These are phyloP conservation scores for Lomographa bimaculata DNA, from an alignment of 2,888 invertebrate genomes.

Conservation along the genomic window DNA sequence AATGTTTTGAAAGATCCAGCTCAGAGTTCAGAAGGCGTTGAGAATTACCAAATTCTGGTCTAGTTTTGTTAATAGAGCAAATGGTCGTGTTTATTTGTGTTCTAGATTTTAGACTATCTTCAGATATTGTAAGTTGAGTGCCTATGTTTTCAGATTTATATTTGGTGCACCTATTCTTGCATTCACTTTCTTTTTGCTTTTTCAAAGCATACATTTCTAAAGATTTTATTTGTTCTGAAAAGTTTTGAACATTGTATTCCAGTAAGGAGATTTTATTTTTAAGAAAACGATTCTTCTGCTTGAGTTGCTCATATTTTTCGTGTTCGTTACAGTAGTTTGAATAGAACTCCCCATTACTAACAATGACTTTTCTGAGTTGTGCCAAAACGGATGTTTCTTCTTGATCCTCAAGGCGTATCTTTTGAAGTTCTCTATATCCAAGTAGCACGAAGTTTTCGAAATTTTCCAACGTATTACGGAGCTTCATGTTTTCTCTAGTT, in stretches of 20 bases:
- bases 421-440: slow-evolving; percentile 52
- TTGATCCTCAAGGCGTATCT: slow-evolving; percentile 38
- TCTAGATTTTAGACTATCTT: too few species aligned
- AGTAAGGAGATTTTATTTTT: slow-evolving; percentile 52
- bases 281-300: slow-evolving; percentile 55
- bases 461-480: slow-evolving; percentile 44
- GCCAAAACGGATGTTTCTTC: slow-evolving; percentile 39
- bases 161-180: slow-evolving; percentile 11
- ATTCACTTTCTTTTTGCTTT: slow-evolving; percentile 36
- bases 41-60: not conserved
- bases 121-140: too few species aligned
- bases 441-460: slow-evolving; percentile 48
- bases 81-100: too few species aligned
- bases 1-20: slow-evolving; percentile 48
- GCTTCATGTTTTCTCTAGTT: slow-evolving; percentile 39
- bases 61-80: too few species aligned
- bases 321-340: slow-evolving; percentile 50
- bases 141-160: slow-evolving; percentile 3
- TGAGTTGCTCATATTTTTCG: slow-evolving; percentile 42
- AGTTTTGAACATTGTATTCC: slow-evolving; percentile 43
- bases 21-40: slow-evolving; percentile 6
- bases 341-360: slow-evolving; percentile 55
- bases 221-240: slow-evolving; percentile 41
- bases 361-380: slow-evolving; percentile 53
- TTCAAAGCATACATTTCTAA: slow-evolving; percentile 18